Percentiles rank a stretch among this genome's conserved stretches.
phyloP scores from a whole-genome alignment of 2,888 invertebrate species.

The Dicyrtomina minuta region DNA sequence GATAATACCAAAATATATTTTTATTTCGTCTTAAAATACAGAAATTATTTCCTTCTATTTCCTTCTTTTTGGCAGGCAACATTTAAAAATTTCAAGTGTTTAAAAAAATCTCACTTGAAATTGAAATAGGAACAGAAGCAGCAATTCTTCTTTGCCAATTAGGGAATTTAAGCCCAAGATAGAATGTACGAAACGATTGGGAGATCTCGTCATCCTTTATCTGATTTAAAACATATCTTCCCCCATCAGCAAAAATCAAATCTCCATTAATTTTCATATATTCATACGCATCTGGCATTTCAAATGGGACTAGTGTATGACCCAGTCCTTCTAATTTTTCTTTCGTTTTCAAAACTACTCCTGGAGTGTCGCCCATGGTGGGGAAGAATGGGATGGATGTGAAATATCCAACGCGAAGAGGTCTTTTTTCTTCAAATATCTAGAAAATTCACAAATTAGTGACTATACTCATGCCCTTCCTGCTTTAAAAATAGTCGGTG shows the following conservation, averaged over 20 bases:
- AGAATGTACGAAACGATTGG: conserved; percentile 8
- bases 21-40: no score
- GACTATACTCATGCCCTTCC: no score
- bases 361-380: conserved; percentile 55
- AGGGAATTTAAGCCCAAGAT: conserved; percentile 19
- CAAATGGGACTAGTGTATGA: conserved; percentile 53
- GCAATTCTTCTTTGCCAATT: conserved; percentile 14
- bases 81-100: background rate
- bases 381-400: conserved; percentile 56
- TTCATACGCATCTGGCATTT: conserved; percentile 44
- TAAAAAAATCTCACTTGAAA: background rate
- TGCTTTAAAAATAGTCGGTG: no score
- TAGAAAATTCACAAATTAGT: conserved; percentile 1
- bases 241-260: conserved; percentile 41
- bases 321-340: conserved; percentile 53
- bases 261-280: conserved; percentile 37
- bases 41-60: no score
- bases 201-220: conserved; percentile 38
- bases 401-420: conserved; percentile 56
- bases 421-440: conserved; percentile 17
- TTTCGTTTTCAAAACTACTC: conserved; percentile 54
- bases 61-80: no score
- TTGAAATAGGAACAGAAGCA: conserved; percentile 9
- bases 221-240: conserved; percentile 39
- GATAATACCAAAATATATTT: background rate